Evolutionary conservation across 2,888 invertebrate genomes (phyloP).

Genomic region (Nowickia ferox): DNA sequence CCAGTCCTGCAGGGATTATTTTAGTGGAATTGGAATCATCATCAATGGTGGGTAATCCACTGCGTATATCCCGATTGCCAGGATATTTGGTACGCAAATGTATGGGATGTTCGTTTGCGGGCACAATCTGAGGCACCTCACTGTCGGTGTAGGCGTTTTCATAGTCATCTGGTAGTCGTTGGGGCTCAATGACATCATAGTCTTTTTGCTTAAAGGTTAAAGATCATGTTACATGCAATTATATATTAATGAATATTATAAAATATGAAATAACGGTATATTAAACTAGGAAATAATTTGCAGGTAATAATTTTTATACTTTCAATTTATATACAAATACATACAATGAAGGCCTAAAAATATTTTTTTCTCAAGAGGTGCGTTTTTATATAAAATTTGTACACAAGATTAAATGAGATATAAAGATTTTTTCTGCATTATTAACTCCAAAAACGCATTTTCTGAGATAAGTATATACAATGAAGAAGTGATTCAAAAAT

Average conservation of each 20-base stretch:
- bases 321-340: too few species aligned
- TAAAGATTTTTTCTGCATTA: too few species aligned
- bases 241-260: neutral
- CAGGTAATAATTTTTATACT: too few species aligned
- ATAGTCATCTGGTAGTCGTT: constrained; percentile 79
- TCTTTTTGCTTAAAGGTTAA: constrained; percentile 76
- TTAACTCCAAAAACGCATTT: too few species aligned
- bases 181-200: constrained; percentile 77
- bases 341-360: too few species aligned
- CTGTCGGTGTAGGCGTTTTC: constrained; percentile 80
- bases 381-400: too few species aligned
- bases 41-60: constrained; percentile 76
- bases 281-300: too few species aligned
- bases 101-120: constrained; percentile 80
- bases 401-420: too few species aligned
- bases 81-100: constrained; percentile 81
- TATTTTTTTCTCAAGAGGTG: too few species aligned
- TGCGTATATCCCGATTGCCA: constrained; percentile 81
- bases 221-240: neutral
- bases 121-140: constrained; percentile 76
- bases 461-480: too few species aligned
- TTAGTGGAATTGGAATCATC: constrained; percentile 71
- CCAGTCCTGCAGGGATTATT: constrained; percentile 71
- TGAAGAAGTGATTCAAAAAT: too few species aligned
- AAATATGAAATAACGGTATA: too few species aligned